A percentile compares a stretch with the other conserved stretches of the same genome.
Conservation (phyloP, 2,113 vertebrate species). For the Tinamus guttatus region DNA sequence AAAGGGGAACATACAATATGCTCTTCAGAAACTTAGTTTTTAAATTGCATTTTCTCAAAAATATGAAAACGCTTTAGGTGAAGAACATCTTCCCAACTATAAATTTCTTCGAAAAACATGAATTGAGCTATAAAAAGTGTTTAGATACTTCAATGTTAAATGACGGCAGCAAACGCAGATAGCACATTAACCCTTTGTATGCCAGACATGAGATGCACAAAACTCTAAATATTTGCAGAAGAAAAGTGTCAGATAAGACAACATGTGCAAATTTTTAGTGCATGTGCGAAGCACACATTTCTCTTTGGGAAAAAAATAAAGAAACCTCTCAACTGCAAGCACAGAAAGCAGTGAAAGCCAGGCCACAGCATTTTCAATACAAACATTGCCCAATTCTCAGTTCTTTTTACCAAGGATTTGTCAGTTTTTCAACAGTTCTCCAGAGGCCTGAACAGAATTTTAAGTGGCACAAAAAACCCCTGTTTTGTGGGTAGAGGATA, state of each 20-base stretch:
- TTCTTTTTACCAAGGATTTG: background rate
- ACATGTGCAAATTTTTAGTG: background rate
- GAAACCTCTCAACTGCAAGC: background rate
- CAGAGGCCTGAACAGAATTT: background rate
- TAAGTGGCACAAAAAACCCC: too few relatives aligned
- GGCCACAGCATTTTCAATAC: background rate
- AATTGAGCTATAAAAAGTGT: background rate
- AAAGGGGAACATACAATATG: background rate
- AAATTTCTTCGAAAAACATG: background rate
- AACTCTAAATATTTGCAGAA: background rate
- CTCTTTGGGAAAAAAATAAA: background rate
- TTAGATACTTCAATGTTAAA: background rate
- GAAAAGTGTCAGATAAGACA: background rate
- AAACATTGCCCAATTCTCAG: background rate
- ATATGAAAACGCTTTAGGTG: background rate
- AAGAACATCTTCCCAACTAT: background rate
- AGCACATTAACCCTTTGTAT: background rate
- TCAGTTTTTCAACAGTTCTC: background rate
- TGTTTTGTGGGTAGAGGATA: background rate
- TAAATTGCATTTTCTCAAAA: background rate
- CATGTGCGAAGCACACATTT: background rate
- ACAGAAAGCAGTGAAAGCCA: background rate
- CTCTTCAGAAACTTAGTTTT: background rate
- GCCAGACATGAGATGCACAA: rapidly evolving
- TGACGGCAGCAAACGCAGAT: background rate